These are phyloP conservation scores for Centropristis striata DNA, from an alignment of 2,113 vertebrate species.

Conservation along the genomic window DNA sequence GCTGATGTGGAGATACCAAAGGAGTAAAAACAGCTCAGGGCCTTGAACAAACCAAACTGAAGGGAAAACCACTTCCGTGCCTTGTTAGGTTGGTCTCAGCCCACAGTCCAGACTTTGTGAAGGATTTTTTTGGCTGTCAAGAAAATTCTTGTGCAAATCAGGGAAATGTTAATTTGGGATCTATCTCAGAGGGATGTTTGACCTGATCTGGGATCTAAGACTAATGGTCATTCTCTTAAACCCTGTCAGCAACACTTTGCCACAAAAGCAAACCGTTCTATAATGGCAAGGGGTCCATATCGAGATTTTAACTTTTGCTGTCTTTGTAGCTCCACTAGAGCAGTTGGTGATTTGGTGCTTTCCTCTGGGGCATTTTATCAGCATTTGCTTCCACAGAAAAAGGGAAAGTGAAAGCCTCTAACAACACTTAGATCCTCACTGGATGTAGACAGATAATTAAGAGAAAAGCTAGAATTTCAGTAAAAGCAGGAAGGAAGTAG, in stretches of 20 bases:
- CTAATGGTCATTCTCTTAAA: neutral
- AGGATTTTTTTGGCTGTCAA: constrained; percentile 27
- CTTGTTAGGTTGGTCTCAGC: constrained; percentile 36
- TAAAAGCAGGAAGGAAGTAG: constrained; percentile 5
- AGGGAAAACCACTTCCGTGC: constrained; percentile 60
- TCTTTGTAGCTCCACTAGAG: neutral
- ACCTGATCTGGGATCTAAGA: constrained; percentile 26
- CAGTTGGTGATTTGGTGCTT: neutral
- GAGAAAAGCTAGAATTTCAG: neutral
- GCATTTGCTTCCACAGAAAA: neutral
- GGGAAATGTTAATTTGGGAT: neutral
- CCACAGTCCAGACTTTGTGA: constrained; percentile 37
- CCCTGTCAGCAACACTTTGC: neutral
- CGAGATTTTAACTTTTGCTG: neutral
- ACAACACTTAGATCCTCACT: neutral
- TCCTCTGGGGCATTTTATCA: neutral
- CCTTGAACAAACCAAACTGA: constrained; percentile 56
- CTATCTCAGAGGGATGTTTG: neutral
- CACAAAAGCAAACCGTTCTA: constrained; percentile 1
- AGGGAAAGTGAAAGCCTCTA: neutral
- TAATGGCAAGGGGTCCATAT: neutral
- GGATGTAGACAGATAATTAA: neutral
- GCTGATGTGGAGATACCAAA: constrained; percentile 65
- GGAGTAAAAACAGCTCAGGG: constrained; percentile 52
- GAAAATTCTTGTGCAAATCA: constrained; percentile 19